These are phyloP conservation scores for Pterostichus madidus DNA, from an alignment of 2,888 invertebrate species.

Conservation along the genomic window DNA sequence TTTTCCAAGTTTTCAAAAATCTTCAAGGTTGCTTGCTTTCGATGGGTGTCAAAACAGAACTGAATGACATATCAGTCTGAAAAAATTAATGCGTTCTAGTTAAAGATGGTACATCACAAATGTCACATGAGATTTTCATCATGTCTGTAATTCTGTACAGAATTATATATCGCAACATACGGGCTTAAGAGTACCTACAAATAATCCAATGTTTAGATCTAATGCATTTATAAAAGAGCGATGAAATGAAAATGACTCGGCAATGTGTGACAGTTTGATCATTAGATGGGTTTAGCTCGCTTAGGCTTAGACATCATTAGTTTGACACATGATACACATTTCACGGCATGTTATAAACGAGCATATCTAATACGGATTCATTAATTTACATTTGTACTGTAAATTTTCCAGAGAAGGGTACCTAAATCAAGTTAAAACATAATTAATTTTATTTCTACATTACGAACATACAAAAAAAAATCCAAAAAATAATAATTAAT, in stretches of 20 bases:
- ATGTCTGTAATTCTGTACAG: no score
- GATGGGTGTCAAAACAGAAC: no score
- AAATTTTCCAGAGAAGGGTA: conserved; percentile 18
- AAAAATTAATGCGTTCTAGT: no score
- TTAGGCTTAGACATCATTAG: conserved; percentile 45
- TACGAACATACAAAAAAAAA: neutral
- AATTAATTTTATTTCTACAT: conserved; percentile 44
- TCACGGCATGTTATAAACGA: conserved; percentile 28
- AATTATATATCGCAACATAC: no score
- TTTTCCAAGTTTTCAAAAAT: no score
- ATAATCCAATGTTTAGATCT: no score
- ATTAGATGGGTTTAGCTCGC: conserved; percentile 17
- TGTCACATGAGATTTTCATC: no score
- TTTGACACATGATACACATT: conserved; percentile 17
- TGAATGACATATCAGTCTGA: no score
- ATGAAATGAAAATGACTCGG: conserved; percentile 34
- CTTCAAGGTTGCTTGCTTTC: no score
- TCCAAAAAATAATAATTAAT: neutral
- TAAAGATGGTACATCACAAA: no score
- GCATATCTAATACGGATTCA: conserved; percentile 39
- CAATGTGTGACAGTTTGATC: conserved; percentile 26
- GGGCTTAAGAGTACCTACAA: no score
- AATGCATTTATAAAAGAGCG: conserved; percentile 30
- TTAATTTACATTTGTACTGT: conserved; percentile 38
- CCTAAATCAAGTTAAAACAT: conserved; percentile 12